Percentiles rank a stretch among this genome's conserved stretches.
These are phyloP conservation scores for Drosophila rellima DNA, from an alignment of 2,888 invertebrate genomes.

Conservation along the genomic window DNA sequence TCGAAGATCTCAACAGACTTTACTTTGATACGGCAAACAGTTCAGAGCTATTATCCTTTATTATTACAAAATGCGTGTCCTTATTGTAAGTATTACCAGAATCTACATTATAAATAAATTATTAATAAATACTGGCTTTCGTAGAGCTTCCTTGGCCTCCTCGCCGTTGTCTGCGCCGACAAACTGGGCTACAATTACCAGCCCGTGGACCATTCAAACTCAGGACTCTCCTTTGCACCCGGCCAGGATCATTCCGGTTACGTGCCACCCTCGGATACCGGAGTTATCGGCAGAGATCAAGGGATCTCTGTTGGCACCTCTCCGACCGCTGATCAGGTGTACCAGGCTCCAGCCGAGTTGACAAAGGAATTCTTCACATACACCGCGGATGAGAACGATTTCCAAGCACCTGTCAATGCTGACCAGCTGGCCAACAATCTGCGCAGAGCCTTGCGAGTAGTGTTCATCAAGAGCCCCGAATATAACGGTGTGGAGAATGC, in stretches of 20 bases:
- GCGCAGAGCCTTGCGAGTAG: slow-evolving; percentile 80
- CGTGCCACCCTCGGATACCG: slow-evolving; percentile 28
- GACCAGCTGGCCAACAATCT: slow-evolving; percentile 59
- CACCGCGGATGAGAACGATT: slow-evolving; percentile 81
- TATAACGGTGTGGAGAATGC: slow-evolving; percentile 79
- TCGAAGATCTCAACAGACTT: slow-evolving; percentile 56
- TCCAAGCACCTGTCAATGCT: slow-evolving; percentile 61
- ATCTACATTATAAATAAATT: not conserved
- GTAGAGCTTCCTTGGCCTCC: slow-evolving; percentile 54
- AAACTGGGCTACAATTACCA: slow-evolving; percentile 76
- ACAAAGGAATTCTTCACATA: slow-evolving; percentile 83
- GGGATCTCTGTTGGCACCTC: slow-evolving; percentile 11
- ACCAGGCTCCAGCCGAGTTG: slow-evolving; percentile 62
- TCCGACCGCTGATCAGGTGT: slow-evolving; percentile 24
- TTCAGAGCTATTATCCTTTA: slow-evolving; percentile 52
- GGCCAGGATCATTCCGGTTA: slow-evolving; percentile 49
- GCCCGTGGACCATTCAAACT: slow-evolving; percentile 58
- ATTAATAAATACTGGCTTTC: not conserved
- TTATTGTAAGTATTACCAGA: slow-evolving; percentile 64
- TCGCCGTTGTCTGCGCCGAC: slow-evolving; percentile 67
- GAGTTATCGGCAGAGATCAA: slow-evolving; percentile 19
- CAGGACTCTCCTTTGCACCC: slow-evolving; percentile 47
- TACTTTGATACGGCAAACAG: slow-evolving; percentile 43
- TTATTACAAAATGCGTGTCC: slow-evolving; percentile 67
- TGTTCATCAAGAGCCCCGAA: slow-evolving; percentile 85